Percentiles rank a stretch among this genome's conserved stretches.
These are phyloP conservation scores for Leucosticte australis DNA, from an alignment of 2,113 vertebrate genomes.

Conservation along the genomic window DNA sequence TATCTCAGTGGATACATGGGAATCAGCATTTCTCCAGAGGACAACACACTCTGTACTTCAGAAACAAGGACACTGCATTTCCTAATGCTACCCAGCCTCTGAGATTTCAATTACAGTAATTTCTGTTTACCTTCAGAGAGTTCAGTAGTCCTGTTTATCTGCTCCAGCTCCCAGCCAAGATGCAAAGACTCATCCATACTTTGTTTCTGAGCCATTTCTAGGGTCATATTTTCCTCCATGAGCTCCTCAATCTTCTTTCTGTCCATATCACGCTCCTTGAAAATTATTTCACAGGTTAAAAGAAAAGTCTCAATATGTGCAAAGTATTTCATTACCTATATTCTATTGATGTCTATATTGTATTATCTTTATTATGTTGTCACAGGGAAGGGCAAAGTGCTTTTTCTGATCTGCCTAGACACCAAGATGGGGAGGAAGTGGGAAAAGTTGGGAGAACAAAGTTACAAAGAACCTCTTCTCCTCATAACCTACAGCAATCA, in stretches of 20 bases:
- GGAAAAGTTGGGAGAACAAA: neutral
- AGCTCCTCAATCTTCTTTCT: conserved; percentile 97
- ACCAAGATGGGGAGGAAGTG: neutral
- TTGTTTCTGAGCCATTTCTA: conserved; percentile 98
- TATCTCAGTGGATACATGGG: neutral
- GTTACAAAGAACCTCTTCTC: neutral
- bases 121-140: conserved; percentile 83
- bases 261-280: conserved; percentile 92
- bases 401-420: neutral
- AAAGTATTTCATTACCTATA: neutral
- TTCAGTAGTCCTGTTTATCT: conserved; percentile 93
- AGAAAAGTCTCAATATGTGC: neutral
- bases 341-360: neutral
- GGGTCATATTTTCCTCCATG: conserved; percentile 94
- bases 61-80: neutral
- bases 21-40: too few species aligned
- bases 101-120: neutral
- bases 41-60: neutral
- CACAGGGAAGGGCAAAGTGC: neutral
- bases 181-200: conserved; percentile 99
- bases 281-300: neutral
- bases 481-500: neutral
- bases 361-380: neutral
- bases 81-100: neutral
- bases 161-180: conserved; percentile 97